Evolutionary conservation across 2,888 invertebrate species (phyloP), one percentile per base, ranked within the genome.

Genomic region (Trissolcus japonicus): DNA sequence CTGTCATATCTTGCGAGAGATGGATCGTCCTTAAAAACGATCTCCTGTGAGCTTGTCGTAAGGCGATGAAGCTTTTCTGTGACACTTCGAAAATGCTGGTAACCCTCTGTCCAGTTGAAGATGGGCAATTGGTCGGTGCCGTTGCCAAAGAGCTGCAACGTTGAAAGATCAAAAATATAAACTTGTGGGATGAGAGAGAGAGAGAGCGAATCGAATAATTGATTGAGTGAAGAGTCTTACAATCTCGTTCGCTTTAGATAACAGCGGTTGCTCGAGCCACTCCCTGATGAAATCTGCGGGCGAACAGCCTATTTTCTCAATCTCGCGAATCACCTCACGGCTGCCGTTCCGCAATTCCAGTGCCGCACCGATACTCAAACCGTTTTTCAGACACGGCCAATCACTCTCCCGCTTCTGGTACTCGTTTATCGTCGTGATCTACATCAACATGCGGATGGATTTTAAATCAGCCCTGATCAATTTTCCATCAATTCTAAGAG

Each of bases 231-330:
- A 19, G 13, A 57, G 41, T 9, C 84, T 82, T 40, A 86, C 86
- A 17, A 85, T 80, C 55, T 77, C 81, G 14, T 62, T 76, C 7
- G 84, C 79, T 63, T 73, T 82, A 2, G 55, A 46, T 40, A 87
- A 68, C 19, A 82, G 62, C 7, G 83, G 81, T 13, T 87, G 85
- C 21, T 86, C 82, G 0, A 78, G 79, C 92, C 92, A 92, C 76
- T 92, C 91, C 0, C 84, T 81, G 60, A 88, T 85, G 29, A 92
- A 84, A 0, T 83, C 82, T 2, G 76, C 78, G 16, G 90, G 87
- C 79, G 90, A 83, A 78, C 92, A 92, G 25, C 91, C 79, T 11
- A 91, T 80, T 0, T 86, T 89, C 80, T 92, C 92, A 11, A 91
- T 74, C 6, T 90, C 89, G 6, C 73, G 82, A 6, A 92, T 83